Conservation (phyloP, 2,888 invertebrate genomes). For the Schizotus pectinicornis region DNA sequence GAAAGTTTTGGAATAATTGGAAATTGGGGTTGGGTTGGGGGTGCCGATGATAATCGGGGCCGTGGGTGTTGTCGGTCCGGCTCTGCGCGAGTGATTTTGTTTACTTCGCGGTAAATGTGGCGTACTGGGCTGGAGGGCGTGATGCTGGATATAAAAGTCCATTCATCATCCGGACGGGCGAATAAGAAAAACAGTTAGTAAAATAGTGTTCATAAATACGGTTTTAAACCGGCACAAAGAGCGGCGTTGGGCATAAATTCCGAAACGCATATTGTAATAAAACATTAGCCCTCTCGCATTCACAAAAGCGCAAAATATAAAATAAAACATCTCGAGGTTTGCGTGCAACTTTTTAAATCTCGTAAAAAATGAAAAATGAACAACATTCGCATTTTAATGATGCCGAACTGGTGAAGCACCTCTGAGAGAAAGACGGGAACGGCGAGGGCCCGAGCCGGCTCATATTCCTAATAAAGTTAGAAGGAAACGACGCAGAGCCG, state of each 20-base stretch:
- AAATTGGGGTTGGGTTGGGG: no score
- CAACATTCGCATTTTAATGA: conserved; percentile 49
- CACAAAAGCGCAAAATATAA: conserved; percentile 33
- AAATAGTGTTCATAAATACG: conserved; percentile 33
- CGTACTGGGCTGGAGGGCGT: conserved; percentile 12
- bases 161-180: conserved; percentile 28
- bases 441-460: conserved; percentile 19
- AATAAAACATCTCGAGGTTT: conserved; percentile 39
- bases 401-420: conserved; percentile 40
- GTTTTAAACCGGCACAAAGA: conserved; percentile 27
- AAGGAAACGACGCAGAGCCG: conserved; percentile 39
- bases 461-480: conserved; percentile 44
- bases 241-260: conserved; percentile 26
- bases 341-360: conserved; percentile 45
- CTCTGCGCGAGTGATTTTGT: conserved; percentile 6
- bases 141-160: conserved; percentile 15
- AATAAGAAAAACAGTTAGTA: conserved; percentile 29
- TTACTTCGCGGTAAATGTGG: conserved; percentile 10
- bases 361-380: conserved; percentile 48
- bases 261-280: conserved; percentile 33
- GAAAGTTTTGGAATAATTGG: no score
- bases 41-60: no score
- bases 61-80: no score
- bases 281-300: conserved; percentile 29
- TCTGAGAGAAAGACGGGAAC: conserved; percentile 27